phyloP scores from a whole-genome alignment of 2,113 vertebrate genomes.

The Grus americana region DNA sequence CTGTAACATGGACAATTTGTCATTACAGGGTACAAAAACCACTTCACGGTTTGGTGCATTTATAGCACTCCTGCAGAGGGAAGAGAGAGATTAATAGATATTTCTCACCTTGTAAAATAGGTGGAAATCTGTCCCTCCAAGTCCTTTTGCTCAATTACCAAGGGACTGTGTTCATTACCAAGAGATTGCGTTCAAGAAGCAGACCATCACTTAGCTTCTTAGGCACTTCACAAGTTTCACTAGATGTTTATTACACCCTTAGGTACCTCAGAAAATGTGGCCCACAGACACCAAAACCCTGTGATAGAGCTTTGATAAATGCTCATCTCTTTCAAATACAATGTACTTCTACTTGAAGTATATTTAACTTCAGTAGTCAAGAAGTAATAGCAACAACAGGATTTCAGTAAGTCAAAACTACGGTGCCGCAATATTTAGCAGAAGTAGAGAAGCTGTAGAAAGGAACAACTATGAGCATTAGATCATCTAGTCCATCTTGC shows the following conservation, averaged over 20 bases:
- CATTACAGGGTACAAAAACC: neutral
- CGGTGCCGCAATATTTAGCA: neutral
- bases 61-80: neutral
- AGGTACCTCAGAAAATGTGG: neutral
- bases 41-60: neutral
- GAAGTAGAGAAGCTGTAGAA: neutral
- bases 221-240: neutral
- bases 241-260: neutral
- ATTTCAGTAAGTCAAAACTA: neutral
- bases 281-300: neutral
- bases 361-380: neutral
- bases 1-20: neutral
- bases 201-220: neutral
- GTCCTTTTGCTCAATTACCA: neutral
- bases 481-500: constrained; percentile 37
- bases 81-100: constrained; percentile 15
- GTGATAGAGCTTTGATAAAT: neutral
- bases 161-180: neutral
- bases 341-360: neutral
- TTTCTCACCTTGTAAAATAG: neutral
- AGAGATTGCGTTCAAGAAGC: neutral
- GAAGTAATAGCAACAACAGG: neutral
- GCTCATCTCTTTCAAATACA: neutral
- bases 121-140: neutral
- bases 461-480: neutral